These are phyloP conservation scores for Lophotriccus pileatus DNA, from an alignment of 2,797 vertebrate species.

Conservation along the genomic window DNA sequence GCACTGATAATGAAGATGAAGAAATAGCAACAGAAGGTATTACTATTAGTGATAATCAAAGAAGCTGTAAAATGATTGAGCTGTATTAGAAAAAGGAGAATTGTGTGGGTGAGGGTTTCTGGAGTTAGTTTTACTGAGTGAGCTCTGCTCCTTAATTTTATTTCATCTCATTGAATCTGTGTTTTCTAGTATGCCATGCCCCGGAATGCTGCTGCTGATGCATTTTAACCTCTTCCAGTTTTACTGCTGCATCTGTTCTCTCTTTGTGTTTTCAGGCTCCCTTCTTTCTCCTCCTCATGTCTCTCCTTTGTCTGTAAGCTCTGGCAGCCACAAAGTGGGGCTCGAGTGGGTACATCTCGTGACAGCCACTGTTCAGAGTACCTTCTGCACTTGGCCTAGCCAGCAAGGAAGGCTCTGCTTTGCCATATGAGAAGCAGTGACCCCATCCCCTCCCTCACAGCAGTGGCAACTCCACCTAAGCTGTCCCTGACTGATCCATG, in stretches of 20 bases:
- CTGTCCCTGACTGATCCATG: background rate
- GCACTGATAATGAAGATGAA: slow-evolving; percentile 93
- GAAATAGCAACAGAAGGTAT: slow-evolving; percentile 84
- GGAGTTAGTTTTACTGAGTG: background rate
- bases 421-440: background rate
- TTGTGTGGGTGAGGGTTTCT: background rate
- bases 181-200: background rate
- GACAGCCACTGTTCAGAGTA: background rate
- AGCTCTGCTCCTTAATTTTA: background rate
- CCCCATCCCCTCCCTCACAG: background rate
- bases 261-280: background rate
- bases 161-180: background rate
- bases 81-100: background rate
- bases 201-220: background rate
- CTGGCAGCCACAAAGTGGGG: background rate
- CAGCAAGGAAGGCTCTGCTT: background rate
- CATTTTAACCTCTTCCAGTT: background rate
- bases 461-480: background rate
- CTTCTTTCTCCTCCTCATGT: background rate
- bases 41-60: background rate
- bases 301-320: background rate
- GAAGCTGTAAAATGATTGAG: background rate
- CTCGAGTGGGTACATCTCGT: background rate
- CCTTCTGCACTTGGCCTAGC: background rate
- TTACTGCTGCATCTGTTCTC: background rate